Evolutionary conservation across 2,888 invertebrate genomes (phyloP).

Genomic region (Lycocerus yunnanus): DNA sequence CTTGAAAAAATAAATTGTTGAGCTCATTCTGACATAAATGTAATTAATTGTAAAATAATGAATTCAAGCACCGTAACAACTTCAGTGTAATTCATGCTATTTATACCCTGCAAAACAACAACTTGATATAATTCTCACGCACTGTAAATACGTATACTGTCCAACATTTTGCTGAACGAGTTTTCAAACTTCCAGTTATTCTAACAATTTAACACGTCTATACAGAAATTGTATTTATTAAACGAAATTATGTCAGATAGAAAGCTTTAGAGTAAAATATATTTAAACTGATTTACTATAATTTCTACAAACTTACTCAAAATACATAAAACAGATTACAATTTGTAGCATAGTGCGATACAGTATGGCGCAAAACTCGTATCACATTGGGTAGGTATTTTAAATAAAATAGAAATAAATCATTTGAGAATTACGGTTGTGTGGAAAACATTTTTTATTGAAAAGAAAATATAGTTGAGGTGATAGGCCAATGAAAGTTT

Average conservation of each 20-base stretch:
- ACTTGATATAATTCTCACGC: slow-evolving; percentile 4
- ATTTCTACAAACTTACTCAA: neutral
- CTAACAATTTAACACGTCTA: slow-evolving; percentile 2
- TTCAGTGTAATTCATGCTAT: slow-evolving; percentile 1
- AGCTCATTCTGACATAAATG: neutral
- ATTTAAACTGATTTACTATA: neutral
- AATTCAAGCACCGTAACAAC: slow-evolving; percentile 4
- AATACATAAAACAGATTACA: neutral
- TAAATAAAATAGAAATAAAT: too few species aligned
- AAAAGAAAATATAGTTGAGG: too few species aligned
- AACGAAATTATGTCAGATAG: neutral
- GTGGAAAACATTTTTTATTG: too few species aligned
- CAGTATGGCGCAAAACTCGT: too few species aligned
- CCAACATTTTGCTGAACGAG: neutral
- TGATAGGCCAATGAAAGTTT: too few species aligned
- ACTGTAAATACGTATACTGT: neutral
- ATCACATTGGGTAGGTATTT: too few species aligned
- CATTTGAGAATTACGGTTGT: too few species aligned
- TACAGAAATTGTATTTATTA: neutral
- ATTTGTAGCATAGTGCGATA: neutral
- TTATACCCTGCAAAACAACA: slow-evolving; percentile 2
- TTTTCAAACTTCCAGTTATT: neutral
- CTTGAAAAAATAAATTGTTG: slow-evolving; percentile 2
- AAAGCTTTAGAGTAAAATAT: neutral
- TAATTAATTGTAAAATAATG: slow-evolving; percentile 5